Evolutionary conservation across 2,113 vertebrate genomes (phyloP), one percentile per base, ranked within the genome.

Genomic region (Fukomys damarensis): DNA sequence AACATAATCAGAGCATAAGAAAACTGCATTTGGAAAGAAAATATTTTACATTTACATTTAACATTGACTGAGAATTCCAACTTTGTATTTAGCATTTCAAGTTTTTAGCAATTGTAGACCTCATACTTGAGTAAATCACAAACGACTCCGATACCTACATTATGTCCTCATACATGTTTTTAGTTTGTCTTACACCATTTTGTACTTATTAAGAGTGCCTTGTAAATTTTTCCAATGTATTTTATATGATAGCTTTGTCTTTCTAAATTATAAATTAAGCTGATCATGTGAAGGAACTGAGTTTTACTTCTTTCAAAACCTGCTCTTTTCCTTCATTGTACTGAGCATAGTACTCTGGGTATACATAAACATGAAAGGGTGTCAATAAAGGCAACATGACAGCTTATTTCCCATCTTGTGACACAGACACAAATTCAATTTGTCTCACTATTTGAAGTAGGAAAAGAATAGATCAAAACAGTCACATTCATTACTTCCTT

Each of bases 231-330:
- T 72, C 70, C 59, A 77, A 90, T 30, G 66, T 52, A 86, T 94
- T 91, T 88, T 74, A 83, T 59, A 54, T 16, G 19, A 87, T 2
- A 94, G 26, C 32, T 86, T 41, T 87, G 7, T 61, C 68, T 85
- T 91, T 93, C 28, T 91, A 77, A 96, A 91, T 96, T 93, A 59
- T 92, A 95, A 89, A 22, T 35, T 65, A 72, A 90, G 85, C 3
- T 95, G 12, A 14, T 92, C 65, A 70, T 28, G 26, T n/a, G 24
- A n/a, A 61, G 41, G 52, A 38, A 61, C 32, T 52, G 7, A 94
- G 65, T 87, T 79, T 90, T 38, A 96, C 61, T 94, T 84, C 59
- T 93, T 79, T 89, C 0, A 85, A 96, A 96, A 83, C 22, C 22
- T 72, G 19, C 16, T 84, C 54, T 87, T 68, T 32, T 59, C 32